These are phyloP conservation scores for Stegostoma tigrinum DNA, from an alignment of 2,113 vertebrate genomes.

Conservation along the genomic window DNA sequence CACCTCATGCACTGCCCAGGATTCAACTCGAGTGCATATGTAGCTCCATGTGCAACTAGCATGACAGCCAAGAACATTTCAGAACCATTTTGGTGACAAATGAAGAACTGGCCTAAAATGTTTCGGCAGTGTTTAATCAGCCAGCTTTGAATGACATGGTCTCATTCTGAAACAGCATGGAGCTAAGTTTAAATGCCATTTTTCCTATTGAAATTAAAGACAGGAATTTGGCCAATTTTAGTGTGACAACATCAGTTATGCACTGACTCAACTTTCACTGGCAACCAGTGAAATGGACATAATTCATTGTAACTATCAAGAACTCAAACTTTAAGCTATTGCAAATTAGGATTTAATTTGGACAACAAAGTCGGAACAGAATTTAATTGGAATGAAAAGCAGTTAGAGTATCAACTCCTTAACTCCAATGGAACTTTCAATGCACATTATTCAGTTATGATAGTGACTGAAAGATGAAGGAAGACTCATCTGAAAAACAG, in stretches of 20 bases:
- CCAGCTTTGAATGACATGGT: background rate
- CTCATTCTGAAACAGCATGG: background rate
- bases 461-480: background rate
- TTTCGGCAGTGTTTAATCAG: background rate
- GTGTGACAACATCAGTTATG: background rate
- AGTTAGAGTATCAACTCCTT: background rate
- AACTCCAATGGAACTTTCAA: background rate
- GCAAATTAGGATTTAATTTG: background rate
- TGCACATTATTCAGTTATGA: background rate
- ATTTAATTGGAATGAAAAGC: background rate
- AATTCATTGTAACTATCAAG: background rate
- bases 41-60: background rate
- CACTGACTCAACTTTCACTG: background rate
- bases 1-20: background rate
- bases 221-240: background rate
- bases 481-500: background rate
- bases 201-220: background rate
- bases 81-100: background rate
- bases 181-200: background rate
- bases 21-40: background rate
- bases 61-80: background rate
- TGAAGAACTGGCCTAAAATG: background rate
- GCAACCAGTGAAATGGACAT: background rate
- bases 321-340: background rate
- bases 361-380: background rate